Evolutionary conservation across 2,113 vertebrate species (phyloP).

Genomic region (Eurystomus gularis): DNA sequence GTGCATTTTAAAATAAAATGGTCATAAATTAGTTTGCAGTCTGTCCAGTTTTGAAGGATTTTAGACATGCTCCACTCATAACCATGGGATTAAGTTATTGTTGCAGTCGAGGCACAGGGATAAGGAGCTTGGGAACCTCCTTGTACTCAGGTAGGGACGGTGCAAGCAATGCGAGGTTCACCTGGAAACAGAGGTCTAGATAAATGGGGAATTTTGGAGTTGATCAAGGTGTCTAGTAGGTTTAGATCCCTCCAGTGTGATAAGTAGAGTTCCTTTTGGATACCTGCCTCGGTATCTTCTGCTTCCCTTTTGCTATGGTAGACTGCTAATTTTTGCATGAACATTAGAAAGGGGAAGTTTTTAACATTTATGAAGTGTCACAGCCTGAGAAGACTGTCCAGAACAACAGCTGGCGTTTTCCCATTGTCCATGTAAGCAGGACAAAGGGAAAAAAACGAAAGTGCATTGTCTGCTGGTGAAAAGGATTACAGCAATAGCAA

Average conservation of each 20-base stretch:
- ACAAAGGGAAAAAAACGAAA: neutral
- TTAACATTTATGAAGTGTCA: fast-evolving
- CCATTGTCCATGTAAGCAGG: too few relatives aligned
- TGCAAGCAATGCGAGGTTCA: neutral
- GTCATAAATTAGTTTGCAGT: neutral
- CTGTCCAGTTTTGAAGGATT: neutral
- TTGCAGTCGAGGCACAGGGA: neutral
- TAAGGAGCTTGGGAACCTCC: fast-evolving
- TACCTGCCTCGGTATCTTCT: neutral
- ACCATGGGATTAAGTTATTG: neutral
- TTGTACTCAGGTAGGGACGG: too few relatives aligned
- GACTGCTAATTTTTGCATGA: neutral
- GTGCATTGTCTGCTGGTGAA: neutral
- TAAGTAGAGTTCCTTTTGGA: neutral
- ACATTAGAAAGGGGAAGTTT: neutral
- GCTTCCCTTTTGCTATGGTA: neutral
- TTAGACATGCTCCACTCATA: neutral
- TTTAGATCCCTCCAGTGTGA: neutral
- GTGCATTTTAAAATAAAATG: neutral
- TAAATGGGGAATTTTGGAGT: neutral
- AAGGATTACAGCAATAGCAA: neutral
- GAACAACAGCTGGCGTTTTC: neutral
- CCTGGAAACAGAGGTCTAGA: neutral
- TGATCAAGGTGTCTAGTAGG: neutral
- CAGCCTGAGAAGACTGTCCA: neutral